Percentiles rank a stretch among this genome's conserved stretches.
These are phyloP conservation scores for Ischnus inquisitorius DNA, from an alignment of 2,888 invertebrate species.

Conservation along the genomic window DNA sequence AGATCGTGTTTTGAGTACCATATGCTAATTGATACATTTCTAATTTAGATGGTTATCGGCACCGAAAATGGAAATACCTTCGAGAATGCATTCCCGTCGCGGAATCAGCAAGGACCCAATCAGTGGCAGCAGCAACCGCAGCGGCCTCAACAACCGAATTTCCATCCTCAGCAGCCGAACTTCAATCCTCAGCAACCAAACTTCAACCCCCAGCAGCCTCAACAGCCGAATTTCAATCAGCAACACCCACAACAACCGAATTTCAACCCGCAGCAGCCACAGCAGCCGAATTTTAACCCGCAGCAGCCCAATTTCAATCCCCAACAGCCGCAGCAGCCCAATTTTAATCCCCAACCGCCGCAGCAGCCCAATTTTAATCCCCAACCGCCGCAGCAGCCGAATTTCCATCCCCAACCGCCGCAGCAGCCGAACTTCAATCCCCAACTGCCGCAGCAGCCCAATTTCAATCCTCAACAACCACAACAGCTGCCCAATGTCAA, in stretches of 20 bases:
- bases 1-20: not conserved
- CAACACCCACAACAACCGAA: slow-evolving; percentile 63
- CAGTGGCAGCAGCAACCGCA: slow-evolving; percentile 44
- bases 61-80: slow-evolving; percentile 50
- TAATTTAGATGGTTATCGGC: slow-evolving; percentile 71
- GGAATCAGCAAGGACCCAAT: not conserved
- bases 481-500: slow-evolving; percentile 56
- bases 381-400: slow-evolving; percentile 42
- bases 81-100: slow-evolving; percentile 12
- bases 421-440: slow-evolving; percentile 49
- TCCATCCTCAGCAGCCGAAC: slow-evolving; percentile 8
- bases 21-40: not conserved
- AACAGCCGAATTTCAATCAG: slow-evolving; percentile 49
- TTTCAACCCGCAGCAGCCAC: slow-evolving; percentile 14
- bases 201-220: slow-evolving; percentile 25
- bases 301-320: slow-evolving; percentile 52
- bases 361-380: slow-evolving; percentile 47
- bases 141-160: slow-evolving; percentile 6
- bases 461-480: not conserved
- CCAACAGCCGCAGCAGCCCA: slow-evolving; percentile 32
- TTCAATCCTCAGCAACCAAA: slow-evolving; percentile 38
- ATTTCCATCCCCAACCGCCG: slow-evolving; percentile 25
- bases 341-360: slow-evolving; percentile 21
- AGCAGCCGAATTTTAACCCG: slow-evolving; percentile 46
- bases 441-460: slow-evolving; percentile 62